phyloP scores from a whole-genome alignment of 2,888 invertebrate genomes.

The Resseliella maxima region DNA sequence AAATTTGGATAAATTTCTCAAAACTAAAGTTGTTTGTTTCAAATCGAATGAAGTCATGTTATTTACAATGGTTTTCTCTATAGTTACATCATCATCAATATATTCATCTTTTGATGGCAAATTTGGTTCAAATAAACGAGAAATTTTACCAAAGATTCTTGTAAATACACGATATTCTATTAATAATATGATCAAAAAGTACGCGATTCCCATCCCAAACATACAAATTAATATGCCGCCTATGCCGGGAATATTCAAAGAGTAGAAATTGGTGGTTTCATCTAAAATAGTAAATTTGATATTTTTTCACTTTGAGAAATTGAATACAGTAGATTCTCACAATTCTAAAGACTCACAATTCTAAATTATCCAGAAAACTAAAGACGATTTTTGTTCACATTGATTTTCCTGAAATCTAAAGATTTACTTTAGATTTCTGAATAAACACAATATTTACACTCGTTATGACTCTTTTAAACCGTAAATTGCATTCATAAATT shows the following conservation, averaged over 20 bases:
- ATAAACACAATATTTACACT: no score
- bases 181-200: constrained; percentile 73
- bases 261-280: constrained; percentile 69
- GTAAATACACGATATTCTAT: constrained; percentile 69
- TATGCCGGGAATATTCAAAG: constrained; percentile 78
- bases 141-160: constrained; percentile 62
- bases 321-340: neutral
- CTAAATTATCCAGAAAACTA: no score
- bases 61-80: constrained; percentile 70
- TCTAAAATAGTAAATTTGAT: neutral
- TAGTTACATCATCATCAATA: constrained; percentile 71
- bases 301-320: neutral
- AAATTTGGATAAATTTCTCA: constrained; percentile 78
- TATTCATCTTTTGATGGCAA: constrained; percentile 65
- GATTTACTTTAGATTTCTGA: no score
- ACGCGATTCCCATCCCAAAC: constrained; percentile 69
- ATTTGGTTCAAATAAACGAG: no score
- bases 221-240: constrained; percentile 76
- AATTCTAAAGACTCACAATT: no score
- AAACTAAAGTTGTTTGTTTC: constrained; percentile 70
- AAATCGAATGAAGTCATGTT: constrained; percentile 66
- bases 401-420: no score
- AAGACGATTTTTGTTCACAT: no score
- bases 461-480: no score
- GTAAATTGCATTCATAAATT: no score